Base-by-base conservation (phyloP, 30 jellyfish, hydroid and myxozoan genomes). In the Clytia hemisphaerica region DNA sequence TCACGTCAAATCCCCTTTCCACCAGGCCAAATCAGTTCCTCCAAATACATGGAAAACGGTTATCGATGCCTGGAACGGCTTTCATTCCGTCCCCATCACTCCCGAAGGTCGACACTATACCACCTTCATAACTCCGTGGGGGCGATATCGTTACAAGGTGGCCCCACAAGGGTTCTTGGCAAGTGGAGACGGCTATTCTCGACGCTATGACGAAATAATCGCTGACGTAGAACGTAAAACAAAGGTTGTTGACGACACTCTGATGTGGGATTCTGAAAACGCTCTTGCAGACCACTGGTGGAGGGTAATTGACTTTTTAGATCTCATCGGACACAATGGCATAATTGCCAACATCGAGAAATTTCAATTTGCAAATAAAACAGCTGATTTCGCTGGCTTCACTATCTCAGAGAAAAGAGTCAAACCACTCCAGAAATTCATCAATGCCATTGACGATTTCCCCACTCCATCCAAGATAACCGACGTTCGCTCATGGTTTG, bases 51-150 rank as follows among this genome's bases (percentile, higher is more conserved):
- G 29, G 59, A 81, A 81, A 35, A 81, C 94, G 2, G 83, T 81
- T 12, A 3, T 81, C 3, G 94, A 81, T 61, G 84, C 94, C n/a
- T 75, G 93, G 93, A 62, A 61, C 67, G 86, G 94, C 6, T 82
- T 75, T 58, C 80, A 82, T 68, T 63, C 74, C 68, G 58, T 73
- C 4, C 45, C 83, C 22, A 59, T 80, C 29, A 6, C 10, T 27
- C 6, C 1, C n/a, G 83, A 38, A 9, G 69, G 61, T 30, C 58
- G 47, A 29, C n/a, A n/a, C n/a, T n/a, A n/a, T n/a, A 27, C 31
- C 6, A 46, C 69, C 10, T 82, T 75, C 47, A 75, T 82, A 26
- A 75, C 86, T 5, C 65, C 37, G 40, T 72, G 94, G 94, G 92
- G 92, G 9, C 31, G 92, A 0, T 81, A 59, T 45, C 77, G 84